Conservation (phyloP, 1,140 invertebrate species). For the Nixonia krombeini region DNA sequence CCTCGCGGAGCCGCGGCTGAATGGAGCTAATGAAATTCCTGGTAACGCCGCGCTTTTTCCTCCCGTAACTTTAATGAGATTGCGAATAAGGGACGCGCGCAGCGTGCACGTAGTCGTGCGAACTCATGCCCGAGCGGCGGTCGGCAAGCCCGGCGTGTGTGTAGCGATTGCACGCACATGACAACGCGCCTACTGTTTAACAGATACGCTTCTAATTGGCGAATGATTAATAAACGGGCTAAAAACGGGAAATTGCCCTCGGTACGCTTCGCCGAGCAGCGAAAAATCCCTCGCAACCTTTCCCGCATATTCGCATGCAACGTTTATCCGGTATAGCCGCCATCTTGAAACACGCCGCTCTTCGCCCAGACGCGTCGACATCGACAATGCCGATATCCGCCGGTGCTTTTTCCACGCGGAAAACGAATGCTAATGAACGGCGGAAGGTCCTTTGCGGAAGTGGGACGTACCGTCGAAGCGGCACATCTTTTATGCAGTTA, state of each 20-base stretch:
- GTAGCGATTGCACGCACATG: conserved; percentile 9
- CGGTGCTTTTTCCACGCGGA: no score
- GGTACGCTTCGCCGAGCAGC: conserved; percentile 33
- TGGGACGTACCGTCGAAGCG: no score
- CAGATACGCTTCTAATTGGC: conserved; percentile 45
- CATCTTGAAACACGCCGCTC: no score
- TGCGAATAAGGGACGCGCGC: conserved; percentile 15
- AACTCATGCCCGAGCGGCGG: not conserved
- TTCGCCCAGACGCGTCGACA: no score
- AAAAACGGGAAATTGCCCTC: conserved; percentile 33
- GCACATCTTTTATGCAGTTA: no score
- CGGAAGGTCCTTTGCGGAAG: no score
- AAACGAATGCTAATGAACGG: no score
- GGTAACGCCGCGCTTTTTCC: conserved; percentile 14
- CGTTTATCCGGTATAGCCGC: conserved; percentile 24
- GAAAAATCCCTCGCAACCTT: conserved; percentile 24
- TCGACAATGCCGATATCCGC: no score
- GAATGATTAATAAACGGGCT: conserved; percentile 46
- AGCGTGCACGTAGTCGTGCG: not conserved
- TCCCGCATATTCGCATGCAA: conserved; percentile 31
- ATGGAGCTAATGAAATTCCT: conserved; percentile 36
- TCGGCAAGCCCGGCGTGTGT: not conserved
- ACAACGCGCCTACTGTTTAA: conserved; percentile 31
- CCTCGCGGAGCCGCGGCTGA: conserved; percentile 6
- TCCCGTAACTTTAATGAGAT: conserved; percentile 13